phyloP scores from a whole-genome alignment of 2,888 invertebrate species.

The Leptopilina myrica region DNA sequence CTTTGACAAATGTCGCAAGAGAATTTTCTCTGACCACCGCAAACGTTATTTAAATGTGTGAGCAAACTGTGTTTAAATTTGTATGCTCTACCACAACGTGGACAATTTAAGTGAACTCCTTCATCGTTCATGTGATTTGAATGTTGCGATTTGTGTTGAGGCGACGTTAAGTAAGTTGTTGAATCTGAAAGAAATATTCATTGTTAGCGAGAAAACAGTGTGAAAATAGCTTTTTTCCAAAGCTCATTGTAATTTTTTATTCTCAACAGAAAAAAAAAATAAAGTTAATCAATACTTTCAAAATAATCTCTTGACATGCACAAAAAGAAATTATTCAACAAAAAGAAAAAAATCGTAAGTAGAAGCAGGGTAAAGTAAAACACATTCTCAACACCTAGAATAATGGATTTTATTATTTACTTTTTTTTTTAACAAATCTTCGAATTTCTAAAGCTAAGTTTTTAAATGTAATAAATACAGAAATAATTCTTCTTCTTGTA shows the following conservation, averaged over 20 bases:
- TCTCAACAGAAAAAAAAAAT: not conserved
- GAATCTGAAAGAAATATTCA: slow-evolving; percentile 57
- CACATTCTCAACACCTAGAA: not conserved
- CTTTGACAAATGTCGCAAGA: slow-evolving; percentile 82
- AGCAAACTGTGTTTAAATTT: slow-evolving; percentile 81
- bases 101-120: slow-evolving; percentile 61
- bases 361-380: not conserved
- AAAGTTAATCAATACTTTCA: not conserved
- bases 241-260: not conserved
- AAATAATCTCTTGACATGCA: not conserved
- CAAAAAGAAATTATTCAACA: not conserved
- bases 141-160: slow-evolving; percentile 56
- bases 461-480: no score
- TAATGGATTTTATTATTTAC: slow-evolving; percentile 6
- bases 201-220: not conserved
- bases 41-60: slow-evolving; percentile 86
- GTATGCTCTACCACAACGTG: slow-evolving; percentile 74
- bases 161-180: not conserved
- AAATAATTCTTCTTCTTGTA: no score
- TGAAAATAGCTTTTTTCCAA: not conserved
- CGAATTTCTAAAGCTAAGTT: not conserved
- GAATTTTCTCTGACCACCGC: slow-evolving; percentile 84
- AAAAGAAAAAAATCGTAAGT: not conserved
- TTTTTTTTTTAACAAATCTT: not conserved
- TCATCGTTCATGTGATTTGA: not conserved